phyloP scores from a whole-genome alignment of 2,113 vertebrate genomes.

The Suricata suricatta region DNA sequence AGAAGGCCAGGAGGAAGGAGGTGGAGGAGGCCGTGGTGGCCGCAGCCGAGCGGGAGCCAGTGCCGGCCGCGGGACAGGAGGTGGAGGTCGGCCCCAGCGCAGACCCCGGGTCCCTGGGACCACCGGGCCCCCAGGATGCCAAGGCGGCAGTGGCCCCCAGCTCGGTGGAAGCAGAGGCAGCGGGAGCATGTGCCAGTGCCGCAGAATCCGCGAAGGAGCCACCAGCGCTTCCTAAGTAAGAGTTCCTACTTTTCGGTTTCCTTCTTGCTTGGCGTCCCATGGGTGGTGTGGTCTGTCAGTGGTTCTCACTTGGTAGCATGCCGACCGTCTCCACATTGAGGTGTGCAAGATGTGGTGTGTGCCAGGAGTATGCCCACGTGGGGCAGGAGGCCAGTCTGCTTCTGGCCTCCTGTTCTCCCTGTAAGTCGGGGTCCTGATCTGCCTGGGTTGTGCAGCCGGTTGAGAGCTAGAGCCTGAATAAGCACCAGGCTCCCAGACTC shows the following conservation, averaged over 20 bases:
- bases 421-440: not conserved
- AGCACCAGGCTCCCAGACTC: not conserved
- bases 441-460: not conserved
- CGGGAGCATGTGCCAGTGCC: not conserved
- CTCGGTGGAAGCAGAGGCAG: not conserved
- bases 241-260: not conserved
- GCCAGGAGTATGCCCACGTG: no score
- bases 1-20: constrained; percentile 81
- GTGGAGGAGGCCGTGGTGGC: constrained; percentile 71
- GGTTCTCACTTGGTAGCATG: not conserved
- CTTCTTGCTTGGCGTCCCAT: not conserved
- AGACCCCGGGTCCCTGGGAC: constrained; percentile 2
- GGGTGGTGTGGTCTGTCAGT: not conserved
- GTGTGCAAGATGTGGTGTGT: not conserved
- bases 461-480: not conserved
- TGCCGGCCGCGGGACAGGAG: constrained; percentile 82
- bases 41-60: constrained; percentile 61
- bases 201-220: constrained; percentile 36
- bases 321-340: not conserved
- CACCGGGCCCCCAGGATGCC: fast-evolving
- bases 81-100: constrained; percentile 81
- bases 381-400: not conserved
- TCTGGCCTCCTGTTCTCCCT: not conserved
- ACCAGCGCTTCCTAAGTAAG: constrained; percentile 81
- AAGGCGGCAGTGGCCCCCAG: not conserved